Percentiles rank a stretch among this genome's conserved stretches.
Evolutionary conservation across 2,888 invertebrate genomes (phyloP).

Genomic region (Temnothorax rugatulus): DNA sequence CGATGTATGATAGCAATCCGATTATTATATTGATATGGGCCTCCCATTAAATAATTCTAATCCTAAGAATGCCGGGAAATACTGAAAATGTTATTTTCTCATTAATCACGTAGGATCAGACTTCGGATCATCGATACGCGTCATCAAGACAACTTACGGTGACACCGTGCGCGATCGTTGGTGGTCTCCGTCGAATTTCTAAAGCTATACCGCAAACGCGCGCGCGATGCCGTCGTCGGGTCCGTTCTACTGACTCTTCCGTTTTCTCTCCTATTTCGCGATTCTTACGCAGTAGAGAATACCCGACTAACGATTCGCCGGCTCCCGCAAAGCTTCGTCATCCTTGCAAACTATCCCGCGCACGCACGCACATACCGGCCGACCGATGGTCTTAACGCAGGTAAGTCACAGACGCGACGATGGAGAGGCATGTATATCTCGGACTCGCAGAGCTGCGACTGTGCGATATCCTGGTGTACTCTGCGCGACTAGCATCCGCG

Average conservation of each 20-base stretch:
- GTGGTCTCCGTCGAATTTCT: conserved; percentile 55
- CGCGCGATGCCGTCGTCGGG: not conserved
- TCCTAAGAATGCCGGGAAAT: not conserved
- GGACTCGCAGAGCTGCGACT: conserved; percentile 26
- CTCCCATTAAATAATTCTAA: not conserved
- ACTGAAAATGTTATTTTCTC: conserved; percentile 17
- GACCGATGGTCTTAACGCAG: conserved; percentile 49
- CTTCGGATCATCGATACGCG: not conserved
- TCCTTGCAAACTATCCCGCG: conserved; percentile 81
- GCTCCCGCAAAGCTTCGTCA: conserved; percentile 81
- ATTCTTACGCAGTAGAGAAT: conserved; percentile 75
- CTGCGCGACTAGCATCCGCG: conserved; percentile 6
- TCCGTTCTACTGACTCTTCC: conserved; percentile 27
- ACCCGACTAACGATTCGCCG: conserved; percentile 79
- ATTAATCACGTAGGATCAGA: conserved; percentile 6
- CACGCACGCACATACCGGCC: conserved; percentile 36
- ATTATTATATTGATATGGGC: not conserved
- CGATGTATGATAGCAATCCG: not conserved
- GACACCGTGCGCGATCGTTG: conserved; percentile 46
- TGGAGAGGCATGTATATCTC: not conserved
- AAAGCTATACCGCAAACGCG: conserved; percentile 37
- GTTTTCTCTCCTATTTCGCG: conserved; percentile 59
- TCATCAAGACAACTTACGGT: not conserved
- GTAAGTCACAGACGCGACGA: conserved; percentile 31
- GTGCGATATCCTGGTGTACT: not conserved